Evolutionary conservation across 2,797 vertebrate species (phyloP), one percentile per base, ranked within the genome.

Genomic region (Tachyglossus aculeatus): DNA sequence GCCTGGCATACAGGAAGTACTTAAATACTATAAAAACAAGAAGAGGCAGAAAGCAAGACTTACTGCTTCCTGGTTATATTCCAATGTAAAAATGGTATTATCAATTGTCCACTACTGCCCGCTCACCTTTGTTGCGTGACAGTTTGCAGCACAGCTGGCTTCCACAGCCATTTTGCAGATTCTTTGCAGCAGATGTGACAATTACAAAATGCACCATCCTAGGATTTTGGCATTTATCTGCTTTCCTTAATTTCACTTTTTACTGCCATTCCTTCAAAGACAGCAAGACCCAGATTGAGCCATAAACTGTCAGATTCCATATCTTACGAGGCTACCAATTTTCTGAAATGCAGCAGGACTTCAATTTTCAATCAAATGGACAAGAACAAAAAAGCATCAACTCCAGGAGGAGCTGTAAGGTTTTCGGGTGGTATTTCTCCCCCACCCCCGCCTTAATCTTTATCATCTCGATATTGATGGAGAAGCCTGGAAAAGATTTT

Each of bases 191-290:
- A 90, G 87, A 88, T 86, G 85, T 84, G 87, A 86, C 90, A 75
- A 85, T 90, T 88, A 70, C 32, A 83, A 86, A 80, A 81, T 69
- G 47, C 34, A 56, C 61, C 45, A 80, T 84, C 68, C 60, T 13
- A 82, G 51, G 51, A 77, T 78, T 80, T 74, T 71, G 68, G 61
- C 67, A 71, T 85, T 82, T 90, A 81, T 87, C 73, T 88, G 58
- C 82, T 86, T 86, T 62, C 55, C 60, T 80, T 86, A 66, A 87
- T 90, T 90, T 90, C 32, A 70, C 52, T 88, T 88, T 88, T 92
- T 88, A 90, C 81, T 88, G 81, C 51, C 37, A 88, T 84, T 85
- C 60, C 76, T 73, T 87, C 88, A 84, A 89, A 88, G 56, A 67
- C 36, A 86, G 56, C 19, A 75, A 69, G 74, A 73, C 72, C 9